phyloP scores from a whole-genome alignment of 2,797 vertebrate species.

The Tolypeutes matacus region DNA sequence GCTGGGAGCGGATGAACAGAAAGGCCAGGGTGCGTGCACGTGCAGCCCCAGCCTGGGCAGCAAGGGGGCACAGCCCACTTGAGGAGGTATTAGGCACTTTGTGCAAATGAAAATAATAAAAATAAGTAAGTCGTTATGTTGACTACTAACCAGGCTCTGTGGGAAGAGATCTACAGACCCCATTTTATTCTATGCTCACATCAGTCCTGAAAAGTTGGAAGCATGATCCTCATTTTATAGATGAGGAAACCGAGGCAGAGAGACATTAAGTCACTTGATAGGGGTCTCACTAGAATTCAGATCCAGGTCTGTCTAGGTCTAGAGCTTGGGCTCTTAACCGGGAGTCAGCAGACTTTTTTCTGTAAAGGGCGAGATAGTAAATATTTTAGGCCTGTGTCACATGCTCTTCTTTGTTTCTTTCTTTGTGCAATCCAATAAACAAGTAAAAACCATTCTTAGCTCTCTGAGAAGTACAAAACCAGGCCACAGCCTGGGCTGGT shows the following conservation, averaged over 20 bases:
- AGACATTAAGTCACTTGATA: not conserved
- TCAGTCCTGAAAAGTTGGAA: not conserved
- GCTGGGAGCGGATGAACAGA: not conserved
- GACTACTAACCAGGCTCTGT: not conserved
- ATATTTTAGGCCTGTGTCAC: not conserved
- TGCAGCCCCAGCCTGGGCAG: rapidly evolving
- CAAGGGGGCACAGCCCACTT: not conserved
- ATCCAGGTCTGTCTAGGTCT: not conserved
- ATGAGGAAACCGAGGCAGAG: not conserved
- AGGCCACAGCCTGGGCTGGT: not conserved
- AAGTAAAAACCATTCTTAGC: not conserved
- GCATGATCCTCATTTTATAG: not conserved
- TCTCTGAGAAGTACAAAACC: not conserved
- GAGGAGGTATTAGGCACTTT: not conserved
- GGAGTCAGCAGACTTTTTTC: not conserved
- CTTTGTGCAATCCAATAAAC: not conserved
- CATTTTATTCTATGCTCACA: not conserved
- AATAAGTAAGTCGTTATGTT: not conserved
- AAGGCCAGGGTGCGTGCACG: not conserved
- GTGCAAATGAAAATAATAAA: not conserved
- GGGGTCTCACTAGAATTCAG: not conserved
- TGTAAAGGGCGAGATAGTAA: not conserved
- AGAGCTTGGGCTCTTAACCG: not conserved
- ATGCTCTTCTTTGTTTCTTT: not conserved
- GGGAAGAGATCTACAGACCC: not conserved